Conservation (phyloP, 64 coral and sea anemone species). For the Actinia equina region DNA sequence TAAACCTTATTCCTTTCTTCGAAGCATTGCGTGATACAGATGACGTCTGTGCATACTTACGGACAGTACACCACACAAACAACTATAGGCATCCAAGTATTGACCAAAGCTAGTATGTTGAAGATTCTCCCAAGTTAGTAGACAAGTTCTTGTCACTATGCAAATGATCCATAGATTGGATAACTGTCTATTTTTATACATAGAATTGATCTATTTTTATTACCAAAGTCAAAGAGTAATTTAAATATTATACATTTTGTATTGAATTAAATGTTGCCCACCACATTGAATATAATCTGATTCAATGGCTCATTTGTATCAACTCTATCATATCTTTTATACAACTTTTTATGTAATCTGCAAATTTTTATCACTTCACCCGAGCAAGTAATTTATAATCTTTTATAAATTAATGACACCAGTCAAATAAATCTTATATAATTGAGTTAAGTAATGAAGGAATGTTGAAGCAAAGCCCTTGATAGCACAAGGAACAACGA, state of each 20-base stretch:
- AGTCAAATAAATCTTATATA: too few relatives aligned
- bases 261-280: neutral
- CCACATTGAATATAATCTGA: neutral
- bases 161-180: slow-evolving; percentile 9
- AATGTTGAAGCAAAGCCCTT: too few relatives aligned
- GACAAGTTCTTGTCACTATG: neutral
- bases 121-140: neutral
- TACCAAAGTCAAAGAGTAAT: slow-evolving; percentile 30
- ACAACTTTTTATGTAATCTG: neutral
- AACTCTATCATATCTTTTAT: neutral
- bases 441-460: too few relatives aligned
- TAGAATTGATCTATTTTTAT: slow-evolving; percentile 28
- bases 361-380: neutral
- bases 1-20: slow-evolving; percentile 80
- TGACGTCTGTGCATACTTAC: slow-evolving; percentile 78
- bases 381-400: neutral
- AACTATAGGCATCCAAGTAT: slow-evolving; percentile 23
- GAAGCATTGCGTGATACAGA: slow-evolving; percentile 67
- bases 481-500: too few relatives aligned
- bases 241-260: slow-evolving; percentile 35
- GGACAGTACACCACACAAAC: slow-evolving; percentile 61
- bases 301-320: neutral
- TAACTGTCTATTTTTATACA: neutral
- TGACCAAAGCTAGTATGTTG: slow-evolving; percentile 5
- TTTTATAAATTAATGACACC: too few relatives aligned